These are phyloP conservation scores for Camponotus fellah DNA, from an alignment of 2,888 invertebrate species.

Conservation along the genomic window DNA sequence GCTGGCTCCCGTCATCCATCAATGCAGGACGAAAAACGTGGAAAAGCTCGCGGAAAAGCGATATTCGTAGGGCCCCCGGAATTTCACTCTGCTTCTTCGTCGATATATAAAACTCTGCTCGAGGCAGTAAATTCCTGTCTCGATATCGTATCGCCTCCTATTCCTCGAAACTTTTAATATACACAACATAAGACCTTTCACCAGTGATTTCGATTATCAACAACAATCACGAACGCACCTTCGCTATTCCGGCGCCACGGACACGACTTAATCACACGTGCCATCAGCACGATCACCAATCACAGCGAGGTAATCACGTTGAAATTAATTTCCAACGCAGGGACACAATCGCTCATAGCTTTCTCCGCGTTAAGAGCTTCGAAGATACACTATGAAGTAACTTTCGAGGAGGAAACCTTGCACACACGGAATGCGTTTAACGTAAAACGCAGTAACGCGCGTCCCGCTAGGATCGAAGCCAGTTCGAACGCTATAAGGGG, in stretches of 20 bases:
- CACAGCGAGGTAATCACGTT: background rate
- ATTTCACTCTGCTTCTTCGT: background rate
- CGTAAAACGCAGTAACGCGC: slow-evolving; percentile 1
- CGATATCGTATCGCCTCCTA: background rate
- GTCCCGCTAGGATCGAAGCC: slow-evolving; percentile 23
- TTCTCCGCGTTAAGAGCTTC: background rate
- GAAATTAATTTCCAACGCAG: background rate
- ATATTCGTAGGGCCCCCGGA: background rate
- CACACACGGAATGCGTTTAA: background rate
- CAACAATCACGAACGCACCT: background rate
- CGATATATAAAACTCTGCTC: background rate
- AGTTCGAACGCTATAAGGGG: slow-evolving; percentile 26
- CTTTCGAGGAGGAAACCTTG: background rate
- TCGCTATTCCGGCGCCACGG: background rate
- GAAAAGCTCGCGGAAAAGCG: slow-evolving; percentile 58
- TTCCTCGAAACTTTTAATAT: background rate
- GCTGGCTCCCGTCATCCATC: slow-evolving; percentile 75
- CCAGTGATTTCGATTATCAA: slow-evolving; percentile 10
- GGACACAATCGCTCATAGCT: background rate
- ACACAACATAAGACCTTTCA: background rate
- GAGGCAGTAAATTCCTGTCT: background rate
- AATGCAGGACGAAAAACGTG: slow-evolving; percentile 66
- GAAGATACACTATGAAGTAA: background rate
- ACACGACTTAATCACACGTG: background rate
- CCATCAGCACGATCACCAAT: background rate